These are phyloP conservation scores for Idaea straminata DNA, from an alignment of 2,888 invertebrate species.

Conservation along the genomic window DNA sequence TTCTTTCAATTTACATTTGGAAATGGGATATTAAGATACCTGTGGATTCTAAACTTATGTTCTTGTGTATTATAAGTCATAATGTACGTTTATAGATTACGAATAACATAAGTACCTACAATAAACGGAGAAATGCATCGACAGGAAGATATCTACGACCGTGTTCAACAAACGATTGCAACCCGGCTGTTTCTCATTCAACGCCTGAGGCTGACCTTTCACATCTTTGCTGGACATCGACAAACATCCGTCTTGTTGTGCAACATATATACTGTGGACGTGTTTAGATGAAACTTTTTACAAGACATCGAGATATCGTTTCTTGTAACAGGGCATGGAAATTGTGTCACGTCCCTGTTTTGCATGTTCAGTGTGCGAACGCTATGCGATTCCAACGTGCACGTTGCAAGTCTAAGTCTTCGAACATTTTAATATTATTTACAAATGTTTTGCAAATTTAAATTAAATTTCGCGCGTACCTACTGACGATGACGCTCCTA, in stretches of 20 bases:
- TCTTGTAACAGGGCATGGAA: constrained; percentile 45
- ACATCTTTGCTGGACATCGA: constrained; percentile 13
- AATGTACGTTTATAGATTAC: background rate
- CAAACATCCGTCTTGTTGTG: background rate
- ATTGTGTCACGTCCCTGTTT: constrained; percentile 44
- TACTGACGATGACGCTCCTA: background rate
- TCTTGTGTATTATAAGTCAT: background rate
- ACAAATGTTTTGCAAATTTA: background rate
- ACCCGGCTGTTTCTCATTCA: constrained; percentile 16
- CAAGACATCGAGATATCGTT: constrained; percentile 40
- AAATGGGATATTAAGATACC: background rate
- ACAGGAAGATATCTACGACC: background rate
- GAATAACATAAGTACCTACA: background rate
- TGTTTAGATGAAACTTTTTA: constrained; percentile 27
- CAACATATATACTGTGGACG: constrained; percentile 3
- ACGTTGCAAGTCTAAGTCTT: constrained; percentile 2
- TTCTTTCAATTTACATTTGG: background rate
- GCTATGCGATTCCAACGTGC: constrained; percentile 21
- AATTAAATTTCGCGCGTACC: background rate
- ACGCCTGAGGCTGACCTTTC: constrained; percentile 17
- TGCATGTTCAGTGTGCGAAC: constrained; percentile 30
- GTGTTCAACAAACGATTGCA: constrained; percentile 1
- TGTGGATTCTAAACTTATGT: background rate
- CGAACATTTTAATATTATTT: constrained; percentile 22
- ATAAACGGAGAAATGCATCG: background rate